Evolutionary conservation across 2,888 invertebrate genomes (phyloP).

Genomic region (Caenorhabditis sp.): DNA sequence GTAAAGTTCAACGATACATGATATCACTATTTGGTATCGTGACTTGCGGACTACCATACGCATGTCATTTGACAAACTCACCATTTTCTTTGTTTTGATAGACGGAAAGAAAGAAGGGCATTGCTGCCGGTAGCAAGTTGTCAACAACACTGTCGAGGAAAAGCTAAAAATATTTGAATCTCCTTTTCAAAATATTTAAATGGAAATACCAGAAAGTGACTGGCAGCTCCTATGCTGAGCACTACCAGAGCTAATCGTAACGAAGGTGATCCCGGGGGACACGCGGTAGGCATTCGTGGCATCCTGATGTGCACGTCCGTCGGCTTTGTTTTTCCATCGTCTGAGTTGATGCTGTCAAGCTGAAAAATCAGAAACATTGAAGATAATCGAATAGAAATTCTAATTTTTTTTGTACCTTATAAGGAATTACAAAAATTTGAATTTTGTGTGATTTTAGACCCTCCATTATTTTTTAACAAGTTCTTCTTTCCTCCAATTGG

Average conservation of each 20-base stretch:
- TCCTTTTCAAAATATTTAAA: no score
- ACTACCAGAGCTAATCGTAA: slow-evolving; percentile 67
- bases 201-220: slow-evolving; percentile 72
- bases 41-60: neutral
- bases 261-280: slow-evolving; percentile 62
- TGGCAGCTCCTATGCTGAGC: slow-evolving; percentile 76
- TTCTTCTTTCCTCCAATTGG: slow-evolving; percentile 43
- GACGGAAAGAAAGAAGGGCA: slow-evolving; percentile 71
- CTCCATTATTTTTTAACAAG: slow-evolving; percentile 35
- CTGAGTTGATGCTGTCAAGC: slow-evolving; percentile 31
- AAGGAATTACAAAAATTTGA: slow-evolving; percentile 44
- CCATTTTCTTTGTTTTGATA: slow-evolving; percentile 71
- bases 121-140: slow-evolving; percentile 78
- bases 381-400: neutral
- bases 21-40: neutral
- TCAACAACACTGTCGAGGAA: slow-evolving; percentile 80
- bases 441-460: slow-evolving; percentile 16
- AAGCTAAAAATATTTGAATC: no score
- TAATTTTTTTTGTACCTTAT: slow-evolving; percentile 33
- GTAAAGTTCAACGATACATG: neutral
- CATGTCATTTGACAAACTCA: slow-evolving; percentile 12
- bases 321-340: slow-evolving; percentile 44
- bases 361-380: slow-evolving; percentile 23
- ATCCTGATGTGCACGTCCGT: slow-evolving; percentile 59
- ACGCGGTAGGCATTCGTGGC: slow-evolving; percentile 46